Percentiles rank a stretch among this genome's conserved stretches.
Evolutionary conservation across 2,888 invertebrate species (phyloP).

Genomic region (Andrena fulva): DNA sequence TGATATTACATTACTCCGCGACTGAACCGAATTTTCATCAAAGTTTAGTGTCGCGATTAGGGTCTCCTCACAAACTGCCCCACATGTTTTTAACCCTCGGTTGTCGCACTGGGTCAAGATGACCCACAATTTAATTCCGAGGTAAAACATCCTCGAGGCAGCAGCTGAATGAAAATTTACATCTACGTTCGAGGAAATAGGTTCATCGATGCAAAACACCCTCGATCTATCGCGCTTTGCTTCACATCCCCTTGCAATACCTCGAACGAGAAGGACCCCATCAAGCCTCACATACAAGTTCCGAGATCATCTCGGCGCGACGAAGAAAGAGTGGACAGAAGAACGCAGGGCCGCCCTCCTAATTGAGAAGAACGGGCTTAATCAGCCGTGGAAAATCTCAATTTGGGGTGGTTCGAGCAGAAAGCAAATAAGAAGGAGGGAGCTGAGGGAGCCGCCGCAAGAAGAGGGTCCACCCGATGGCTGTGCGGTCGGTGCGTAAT

Average conservation of each 20-base stretch:
- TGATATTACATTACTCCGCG: too few species aligned
- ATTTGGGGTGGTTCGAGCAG: conserved; percentile 81
- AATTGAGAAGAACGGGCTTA: conserved; percentile 82
- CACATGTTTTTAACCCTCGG: too few species aligned
- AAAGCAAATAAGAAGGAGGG: conserved; percentile 83
- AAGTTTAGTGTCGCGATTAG: too few species aligned
- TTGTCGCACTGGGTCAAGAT: too few species aligned
- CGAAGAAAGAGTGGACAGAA: conserved; percentile 37
- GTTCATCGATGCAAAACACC: too few species aligned
- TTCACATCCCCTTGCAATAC: background rate
- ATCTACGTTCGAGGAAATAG: too few species aligned
- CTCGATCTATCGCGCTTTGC: background rate
- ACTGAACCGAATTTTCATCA: too few species aligned
- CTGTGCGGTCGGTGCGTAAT: conserved; percentile 39
- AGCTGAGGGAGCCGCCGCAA: conserved; percentile 47
- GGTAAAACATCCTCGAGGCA: too few species aligned
- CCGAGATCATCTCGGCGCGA: background rate
- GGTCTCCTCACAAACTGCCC: too few species aligned
- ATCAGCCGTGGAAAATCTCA: conserved; percentile 84
- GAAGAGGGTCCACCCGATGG: conserved; percentile 53
- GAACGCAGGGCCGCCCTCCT: conserved; percentile 68
- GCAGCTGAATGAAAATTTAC: too few species aligned
- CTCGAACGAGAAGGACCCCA: background rate
- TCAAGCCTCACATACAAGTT: background rate
- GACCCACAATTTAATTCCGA: too few species aligned